A percentile compares a stretch with the other conserved stretches of the same genome.
phyloP scores from a whole-genome alignment of 2,888 invertebrate genomes.

The Scaptomyza flava region DNA sequence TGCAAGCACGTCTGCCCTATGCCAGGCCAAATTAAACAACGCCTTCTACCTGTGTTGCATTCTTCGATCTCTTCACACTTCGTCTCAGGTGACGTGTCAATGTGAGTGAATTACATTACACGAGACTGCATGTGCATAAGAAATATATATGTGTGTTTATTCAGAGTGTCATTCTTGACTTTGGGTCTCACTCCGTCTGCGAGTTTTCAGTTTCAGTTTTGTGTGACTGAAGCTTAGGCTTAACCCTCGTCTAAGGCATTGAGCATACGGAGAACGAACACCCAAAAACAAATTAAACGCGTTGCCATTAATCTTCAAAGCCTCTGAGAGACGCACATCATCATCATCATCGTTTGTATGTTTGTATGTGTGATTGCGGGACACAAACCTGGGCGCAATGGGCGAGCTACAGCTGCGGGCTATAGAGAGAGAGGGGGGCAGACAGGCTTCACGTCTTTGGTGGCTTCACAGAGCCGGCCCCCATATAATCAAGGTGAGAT shows the following conservation, averaged over 20 bases:
- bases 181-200: neutral
- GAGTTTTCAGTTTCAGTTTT: constrained; percentile 2
- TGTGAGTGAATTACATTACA: constrained; percentile 52
- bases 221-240: constrained; percentile 15
- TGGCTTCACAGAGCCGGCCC: constrained; percentile 42
- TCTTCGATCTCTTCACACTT: neutral
- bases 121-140: constrained; percentile 31
- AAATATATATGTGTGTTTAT: constrained; percentile 23
- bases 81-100: constrained; percentile 55
- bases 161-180: constrained; percentile 5
- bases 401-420: neutral
- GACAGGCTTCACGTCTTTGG: constrained; percentile 52
- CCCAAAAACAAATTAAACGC: constrained; percentile 81
- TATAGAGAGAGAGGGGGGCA: neutral
- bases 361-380: constrained; percentile 13
- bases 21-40: neutral
- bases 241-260: constrained; percentile 9
- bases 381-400: constrained; percentile 3
- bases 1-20: neutral
- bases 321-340: constrained; percentile 47
- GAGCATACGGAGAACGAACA: constrained; percentile 55
- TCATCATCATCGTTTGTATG: constrained; percentile 20
- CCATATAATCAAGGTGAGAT: constrained; percentile 82
- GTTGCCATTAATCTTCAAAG: constrained; percentile 77
- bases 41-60: constrained; percentile 7